Conservation (phyloP, 2,113 vertebrate genomes). For the Orthonyx spaldingii region DNA sequence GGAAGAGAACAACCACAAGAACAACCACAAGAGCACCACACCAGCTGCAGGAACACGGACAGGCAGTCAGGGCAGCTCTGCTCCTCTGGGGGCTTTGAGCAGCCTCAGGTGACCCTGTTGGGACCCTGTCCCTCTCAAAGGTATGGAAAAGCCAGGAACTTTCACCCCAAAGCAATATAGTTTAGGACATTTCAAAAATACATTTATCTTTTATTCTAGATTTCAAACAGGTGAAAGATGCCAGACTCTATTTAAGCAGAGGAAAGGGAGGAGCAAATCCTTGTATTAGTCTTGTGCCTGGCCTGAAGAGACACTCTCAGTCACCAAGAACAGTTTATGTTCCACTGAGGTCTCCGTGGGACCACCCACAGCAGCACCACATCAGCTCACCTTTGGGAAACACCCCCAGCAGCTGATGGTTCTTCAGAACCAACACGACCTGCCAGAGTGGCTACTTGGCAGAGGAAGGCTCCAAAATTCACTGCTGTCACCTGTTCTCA, state of each 20-base stretch:
- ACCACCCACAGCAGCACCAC: not conserved
- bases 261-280: not conserved
- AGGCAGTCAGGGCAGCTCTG: not conserved
- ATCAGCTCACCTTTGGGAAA: not conserved
- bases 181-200: not conserved
- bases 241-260: not conserved
- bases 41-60: not conserved
- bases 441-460: not conserved
- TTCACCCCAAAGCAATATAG: not conserved
- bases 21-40: not conserved
- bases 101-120: not conserved
- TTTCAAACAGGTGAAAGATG: not conserved
- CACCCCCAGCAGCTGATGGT: not conserved
- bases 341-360: not conserved
- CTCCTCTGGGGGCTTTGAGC: not conserved
- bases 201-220: not conserved
- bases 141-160: not conserved
- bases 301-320: not conserved
- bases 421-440: not conserved
- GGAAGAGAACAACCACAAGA: constrained; percentile 18
- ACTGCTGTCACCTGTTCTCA: not conserved
- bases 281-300: not conserved
- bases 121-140: not conserved
- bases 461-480: not conserved
- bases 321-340: not conserved